A percentile compares a stretch with the other conserved stretches of the same genome.
These are phyloP conservation scores for Casuarius casuarius DNA, from an alignment of 2,113 vertebrate genomes.

Conservation along the genomic window DNA sequence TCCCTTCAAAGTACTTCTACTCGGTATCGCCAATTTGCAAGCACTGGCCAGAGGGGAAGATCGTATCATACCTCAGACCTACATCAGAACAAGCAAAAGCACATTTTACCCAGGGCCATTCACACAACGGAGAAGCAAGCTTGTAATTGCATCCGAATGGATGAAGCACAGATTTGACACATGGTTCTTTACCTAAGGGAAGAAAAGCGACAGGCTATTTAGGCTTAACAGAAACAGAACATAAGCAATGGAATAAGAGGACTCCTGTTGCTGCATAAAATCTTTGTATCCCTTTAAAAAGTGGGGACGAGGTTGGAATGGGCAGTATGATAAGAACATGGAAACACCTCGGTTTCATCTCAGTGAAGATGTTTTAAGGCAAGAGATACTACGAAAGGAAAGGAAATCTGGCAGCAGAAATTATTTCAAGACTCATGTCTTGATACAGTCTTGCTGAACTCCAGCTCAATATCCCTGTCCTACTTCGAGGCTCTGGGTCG, in stretches of 20 bases:
- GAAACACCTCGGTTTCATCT: background rate
- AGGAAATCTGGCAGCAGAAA: background rate
- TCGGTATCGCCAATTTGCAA: no score
- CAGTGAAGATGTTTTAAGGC: background rate
- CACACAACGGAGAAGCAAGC: background rate
- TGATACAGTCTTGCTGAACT: background rate
- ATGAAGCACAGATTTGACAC: accelerated
- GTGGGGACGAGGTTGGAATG: background rate
- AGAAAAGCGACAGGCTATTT: accelerated
- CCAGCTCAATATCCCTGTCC: background rate
- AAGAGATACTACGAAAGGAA: background rate
- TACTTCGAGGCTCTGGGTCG: background rate
- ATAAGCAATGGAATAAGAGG: accelerated
- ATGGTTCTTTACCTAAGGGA: accelerated
- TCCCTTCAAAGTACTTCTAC: background rate
- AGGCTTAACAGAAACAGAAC: no score
- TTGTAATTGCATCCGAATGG: background rate
- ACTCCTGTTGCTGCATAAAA: background rate
- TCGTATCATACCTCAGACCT: background rate
- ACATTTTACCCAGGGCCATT: background rate
- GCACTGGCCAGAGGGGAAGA: background rate
- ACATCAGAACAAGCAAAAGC: background rate
- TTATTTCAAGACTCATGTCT: background rate
- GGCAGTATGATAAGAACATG: background rate
- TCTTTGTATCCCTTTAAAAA: background rate